Evolutionary conservation across 2,888 invertebrate genomes (phyloP).

Genomic region (Cabera pusaria): DNA sequence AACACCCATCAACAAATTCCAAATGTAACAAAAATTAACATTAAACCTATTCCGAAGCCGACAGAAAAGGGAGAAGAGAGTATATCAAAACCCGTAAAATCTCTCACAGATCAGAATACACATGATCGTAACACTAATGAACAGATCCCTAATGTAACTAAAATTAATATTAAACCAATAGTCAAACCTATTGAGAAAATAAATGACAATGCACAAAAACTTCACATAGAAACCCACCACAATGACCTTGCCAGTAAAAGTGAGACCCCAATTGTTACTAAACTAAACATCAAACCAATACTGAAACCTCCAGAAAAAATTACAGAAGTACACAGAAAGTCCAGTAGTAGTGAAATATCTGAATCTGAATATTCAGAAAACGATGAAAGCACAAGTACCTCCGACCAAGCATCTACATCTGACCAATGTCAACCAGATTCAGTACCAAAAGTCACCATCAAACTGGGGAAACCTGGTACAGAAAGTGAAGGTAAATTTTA

Average conservation of each 20-base stretch:
- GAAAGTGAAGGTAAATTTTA: slow-evolving; percentile 72
- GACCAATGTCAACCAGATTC: slow-evolving; percentile 64
- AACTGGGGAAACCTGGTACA: slow-evolving; percentile 72
- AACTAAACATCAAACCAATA: slow-evolving; percentile 79
- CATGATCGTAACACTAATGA: slow-evolving; percentile 32
- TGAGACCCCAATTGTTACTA: slow-evolving; percentile 66
- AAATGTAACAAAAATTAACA: slow-evolving; percentile 60
- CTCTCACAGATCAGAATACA: neutral
- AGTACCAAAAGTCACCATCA: slow-evolving; percentile 76
- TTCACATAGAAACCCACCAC: slow-evolving; percentile 34
- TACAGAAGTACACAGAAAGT: slow-evolving; percentile 73
- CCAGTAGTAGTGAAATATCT: slow-evolving; percentile 79
- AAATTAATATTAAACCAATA: slow-evolving; percentile 73
- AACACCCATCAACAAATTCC: slow-evolving; percentile 42
- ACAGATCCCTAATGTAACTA: slow-evolving; percentile 55
- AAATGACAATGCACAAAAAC: slow-evolving; percentile 53
- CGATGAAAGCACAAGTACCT: slow-evolving; percentile 78
- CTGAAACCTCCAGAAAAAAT: slow-evolving; percentile 71
- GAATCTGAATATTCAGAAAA: slow-evolving; percentile 81
- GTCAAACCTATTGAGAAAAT: slow-evolving; percentile 48
- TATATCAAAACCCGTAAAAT: neutral
- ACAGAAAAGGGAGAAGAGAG: slow-evolving; percentile 45
- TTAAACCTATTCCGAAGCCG: slow-evolving; percentile 71
- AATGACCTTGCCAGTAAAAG: slow-evolving; percentile 39
- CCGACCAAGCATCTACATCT: slow-evolving; percentile 69